Evolutionary conservation across 2,888 invertebrate species (phyloP), one percentile per base, ranked within the genome.

Genomic region (Erannis defoliaria): DNA sequence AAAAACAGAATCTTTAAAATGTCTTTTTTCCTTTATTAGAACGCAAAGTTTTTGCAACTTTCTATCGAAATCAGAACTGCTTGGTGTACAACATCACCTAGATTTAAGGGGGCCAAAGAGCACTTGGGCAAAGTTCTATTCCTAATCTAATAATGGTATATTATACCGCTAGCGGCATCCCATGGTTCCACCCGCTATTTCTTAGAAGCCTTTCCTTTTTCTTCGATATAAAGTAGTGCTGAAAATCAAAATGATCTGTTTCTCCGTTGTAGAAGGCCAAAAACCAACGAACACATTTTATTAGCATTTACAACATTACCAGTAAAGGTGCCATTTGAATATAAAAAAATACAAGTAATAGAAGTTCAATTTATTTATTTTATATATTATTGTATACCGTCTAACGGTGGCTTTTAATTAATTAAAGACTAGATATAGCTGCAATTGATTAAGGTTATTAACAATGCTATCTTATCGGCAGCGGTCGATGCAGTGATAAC

Each of bases 401-500:
- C 37, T 38, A 31, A 61, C 55, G 37, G 50, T 31, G 48, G 6
- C 46, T 0, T 26, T 16, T 56, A 65, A 65, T 69, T 62, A 62
- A 67, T 67, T 14, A 29, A 40, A 23, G 18, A 0, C 53, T 38
- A 55, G 62, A 64, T 62, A 62, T 59, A 50, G 18, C 48, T 51
- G 56, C 64, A 59, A 64, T 65, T 62, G 63, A 65, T 64, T 62
- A 60, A 68, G 50, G 50, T 58, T 60, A 69, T 62, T 64, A 62
- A 64, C 63, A 62, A 66, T 64, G 49, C 12, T 64, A 68, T 70
- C 65, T 70, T 55, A 67, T 67, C 66, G n/a, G 31, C 31, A 31
- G 37, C 43, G 40, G 50, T 55, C 64, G 46, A 62, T 64, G 64
- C 61, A 54, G n/a, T 55, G 59, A 62, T 66, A 64, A 21, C 35